These are phyloP conservation scores for Phymanthus crucifer DNA, from an alignment of 92 coral and sea anemone species.

Conservation along the genomic window DNA sequence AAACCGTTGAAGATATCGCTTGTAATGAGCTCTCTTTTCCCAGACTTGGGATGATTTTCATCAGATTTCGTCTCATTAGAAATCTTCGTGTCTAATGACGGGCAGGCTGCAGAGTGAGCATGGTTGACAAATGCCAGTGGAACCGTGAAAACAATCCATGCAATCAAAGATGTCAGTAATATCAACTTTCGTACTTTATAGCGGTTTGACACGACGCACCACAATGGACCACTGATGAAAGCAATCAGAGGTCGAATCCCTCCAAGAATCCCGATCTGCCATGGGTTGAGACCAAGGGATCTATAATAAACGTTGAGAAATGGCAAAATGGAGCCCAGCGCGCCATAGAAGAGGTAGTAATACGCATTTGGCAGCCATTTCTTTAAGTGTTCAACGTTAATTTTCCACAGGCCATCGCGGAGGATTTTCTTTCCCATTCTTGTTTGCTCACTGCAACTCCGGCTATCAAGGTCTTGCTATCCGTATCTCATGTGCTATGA, in stretches of 20 bases:
- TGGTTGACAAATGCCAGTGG: conserved; percentile 63
- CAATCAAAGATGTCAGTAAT: conserved; percentile 56
- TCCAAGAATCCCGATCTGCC: conserved; percentile 87
- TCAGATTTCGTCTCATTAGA: conserved; percentile 18
- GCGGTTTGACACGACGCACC: conserved; percentile 74
- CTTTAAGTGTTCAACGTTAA: conserved; percentile 54
- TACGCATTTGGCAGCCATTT: conserved; percentile 71
- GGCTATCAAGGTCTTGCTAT: neutral
- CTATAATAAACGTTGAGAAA: conserved; percentile 74
- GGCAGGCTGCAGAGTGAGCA: conserved; percentile 41
- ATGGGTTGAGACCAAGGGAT: conserved; percentile 74
- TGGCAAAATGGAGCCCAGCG: conserved; percentile 79
- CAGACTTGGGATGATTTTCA: neutral
- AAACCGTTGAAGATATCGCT: neutral
- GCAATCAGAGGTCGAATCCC: conserved; percentile 83
- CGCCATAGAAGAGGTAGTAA: conserved; percentile 81
- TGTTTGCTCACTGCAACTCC: neutral
- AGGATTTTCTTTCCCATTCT: conserved; percentile 44
- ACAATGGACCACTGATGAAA: conserved; percentile 64
- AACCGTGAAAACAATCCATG: conserved; percentile 74
- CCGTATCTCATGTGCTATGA: neutral
- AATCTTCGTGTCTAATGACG: neutral
- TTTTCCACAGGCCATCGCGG: conserved; percentile 64
- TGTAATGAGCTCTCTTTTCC: conserved; percentile 5
- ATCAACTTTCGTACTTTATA: conserved; percentile 63